Evolutionary conservation across 1,140 invertebrate genomes (phyloP), one percentile per base, ranked within the genome.

Genomic region (Drosophila ironensis): DNA sequence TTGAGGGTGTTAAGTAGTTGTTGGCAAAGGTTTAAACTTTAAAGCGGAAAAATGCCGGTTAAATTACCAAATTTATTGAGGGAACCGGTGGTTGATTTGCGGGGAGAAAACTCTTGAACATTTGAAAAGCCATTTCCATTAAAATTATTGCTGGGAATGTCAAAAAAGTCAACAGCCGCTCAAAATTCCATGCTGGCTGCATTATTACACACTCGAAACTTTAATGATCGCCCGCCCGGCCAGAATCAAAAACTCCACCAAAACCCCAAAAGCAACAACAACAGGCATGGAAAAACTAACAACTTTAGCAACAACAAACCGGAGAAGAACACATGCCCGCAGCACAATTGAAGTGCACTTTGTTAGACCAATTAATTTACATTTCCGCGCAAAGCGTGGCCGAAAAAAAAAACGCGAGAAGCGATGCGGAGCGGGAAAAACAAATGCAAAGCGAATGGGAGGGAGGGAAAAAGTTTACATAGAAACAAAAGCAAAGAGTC

Each of bases 291-390:
- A n/a, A 63, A n/a, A 50, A 63, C 59, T 46, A 75, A 40, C 28
- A 77, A 46, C 53, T 71, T 63, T 40, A 78, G 33, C 59, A 67
- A 30, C 42, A 57, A 30, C 28, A 60, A n/a, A 9, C 44, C 16
- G 35, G 35, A 38, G 14, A 46, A 6, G 20, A 52, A 35, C 38
- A 53, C 37, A 72, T 76, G 53, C 59, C 59, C 59, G 54, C 76
- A 61, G 76, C 61, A 64, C 47, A 75, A 75, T 72, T 86, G 40
- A 72, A 86, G 80, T 86, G 80, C 80, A 86, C 80, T 86, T 86
- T 75, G 80, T 86, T 86, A 80, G 72, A 86, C 80, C 80, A 86
- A 86, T 86, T 86, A 86, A 86, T 86, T 86, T 86, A 86, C 80
- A 86, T 86, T 86, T 86, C 80, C 80, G 81, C 74, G 74, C 80